Base-by-base conservation (phyloP, 2,888 invertebrate species). In the Branchipolynoe longqiensis region DNA sequence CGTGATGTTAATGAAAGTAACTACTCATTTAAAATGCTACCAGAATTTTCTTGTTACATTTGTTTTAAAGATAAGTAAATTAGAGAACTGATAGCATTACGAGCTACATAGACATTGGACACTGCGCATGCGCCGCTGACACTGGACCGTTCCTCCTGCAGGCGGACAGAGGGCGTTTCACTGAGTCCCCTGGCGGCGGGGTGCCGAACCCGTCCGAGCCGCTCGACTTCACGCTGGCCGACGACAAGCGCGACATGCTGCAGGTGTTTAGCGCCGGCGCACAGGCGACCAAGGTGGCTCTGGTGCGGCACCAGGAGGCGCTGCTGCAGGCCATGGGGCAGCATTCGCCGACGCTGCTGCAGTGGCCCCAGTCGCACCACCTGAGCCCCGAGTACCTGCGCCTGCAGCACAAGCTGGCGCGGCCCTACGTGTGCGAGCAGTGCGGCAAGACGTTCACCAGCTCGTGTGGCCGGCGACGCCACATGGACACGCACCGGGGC, bases 401-500 rank as follows among this genome's bases (percentile, higher is more conserved):
- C 12, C 25, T 78, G 78, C 78, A 78, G 28, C 78, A 78, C 78
- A 78, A 78, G 78, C 31, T 78, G 78, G 25, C 78, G 28, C 41
- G 78, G 48, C 78, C 78, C 78, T 78, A 78, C 31, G 78, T 78
- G 48, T 78, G 78, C 31, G 78, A 78, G 48, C 48, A 78, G 48
- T 78, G 78, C 22, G 78, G 78, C 28, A 78, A 78, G 54, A 78
- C 78, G 78, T 78, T 78, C 48, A 78, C 78, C 14, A 48, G 48
- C 1, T 78, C 78, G 3, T 78, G 78, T 28, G 78, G 78, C 28
- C 41, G 78, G 36, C 56, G 82, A 14, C 82, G 82, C 33, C 82
- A 82, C 59, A 59, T 82, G 58, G 59, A 82, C 58, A 59, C 82
- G 12, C 82, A 82, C 59, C 82, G 36, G 14, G 82, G 82, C 58